Base-by-base conservation (phyloP, 2,113 vertebrate species). In the Gnathonemus longibarbis region DNA sequence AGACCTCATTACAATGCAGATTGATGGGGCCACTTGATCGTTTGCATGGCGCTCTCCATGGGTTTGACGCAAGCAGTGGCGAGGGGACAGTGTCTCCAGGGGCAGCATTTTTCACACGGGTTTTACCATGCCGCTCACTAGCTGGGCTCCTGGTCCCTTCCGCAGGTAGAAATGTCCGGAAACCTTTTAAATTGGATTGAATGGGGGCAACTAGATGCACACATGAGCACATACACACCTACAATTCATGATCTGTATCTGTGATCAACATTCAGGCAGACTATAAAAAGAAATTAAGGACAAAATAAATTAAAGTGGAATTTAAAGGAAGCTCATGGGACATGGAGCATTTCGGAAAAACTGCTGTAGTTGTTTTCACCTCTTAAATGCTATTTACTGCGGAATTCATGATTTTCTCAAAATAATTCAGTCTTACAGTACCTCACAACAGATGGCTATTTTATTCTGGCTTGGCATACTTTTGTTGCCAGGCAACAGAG, bases 351-450 rank as follows among this genome's bases (percentile, higher is more conserved):
- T 89, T 50, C 27, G 49, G 35, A n/a, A 17, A 31, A 42, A 17
- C 10, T n/a, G 10, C 17, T 35, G 19, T 84, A 56, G 70, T 89
- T 56, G 74, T 84, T 84, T 70, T 88, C 62, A 35, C 50, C 74
- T 49, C 48, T 87, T 48, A 46, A 42, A 49, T 50, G 87, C n/a
- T n/a, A 84, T 88, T 70, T 77, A 56, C 15, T 48, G 7, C 87
- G 50, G 85, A 87, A 94, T 94, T 95, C 91, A 94, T 93, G 93
- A 95, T 94, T 94, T 92, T 92, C 92, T 94, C 90, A 95, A 94
- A 96, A 94, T 91, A 94, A 95, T 95, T 95, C 94, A 93, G 93
- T 95, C 94, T 94, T 93, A 93, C 90, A 53, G 85, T 90, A 89
- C 92, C 83, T 24, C 19, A 49, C 91, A 93, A 94, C 94, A 95